Percentiles rank a stretch among this genome's conserved stretches.
Evolutionary conservation across 1,140 invertebrate genomes (phyloP).

Genomic region (Plectrocnemia conspersa): DNA sequence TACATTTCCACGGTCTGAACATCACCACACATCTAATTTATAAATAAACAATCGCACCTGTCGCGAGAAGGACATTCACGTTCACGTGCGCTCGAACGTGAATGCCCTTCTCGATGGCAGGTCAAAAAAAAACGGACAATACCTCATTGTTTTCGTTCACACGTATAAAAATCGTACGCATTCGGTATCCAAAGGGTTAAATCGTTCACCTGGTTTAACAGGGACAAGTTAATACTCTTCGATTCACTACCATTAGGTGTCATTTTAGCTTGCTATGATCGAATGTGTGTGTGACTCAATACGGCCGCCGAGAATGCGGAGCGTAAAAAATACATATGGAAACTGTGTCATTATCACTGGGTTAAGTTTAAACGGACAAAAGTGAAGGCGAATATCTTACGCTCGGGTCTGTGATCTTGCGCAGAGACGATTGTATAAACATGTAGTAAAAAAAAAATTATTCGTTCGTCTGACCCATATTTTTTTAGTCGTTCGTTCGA

Average conservation of each 20-base stretch:
- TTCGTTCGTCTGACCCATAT: too few relatives aligned
- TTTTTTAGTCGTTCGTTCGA: too few relatives aligned
- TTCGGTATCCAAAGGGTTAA: neutral
- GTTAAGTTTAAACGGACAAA: conserved; percentile 26
- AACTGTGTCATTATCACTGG: conserved; percentile 33
- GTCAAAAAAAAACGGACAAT: too few relatives aligned
- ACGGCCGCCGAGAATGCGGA: neutral
- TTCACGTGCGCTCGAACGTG: too few relatives aligned
- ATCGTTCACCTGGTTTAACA: neutral
- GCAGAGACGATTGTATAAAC: too few relatives aligned
- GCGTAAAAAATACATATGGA: conserved; percentile 11
- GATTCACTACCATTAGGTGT: neutral
- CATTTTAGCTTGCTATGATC: neutral
- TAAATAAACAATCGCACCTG: too few relatives aligned
- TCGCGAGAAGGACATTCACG: too few relatives aligned
- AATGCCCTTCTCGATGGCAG: too few relatives aligned
- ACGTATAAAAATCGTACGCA: conserved; percentile 1
- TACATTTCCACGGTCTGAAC: too few relatives aligned
- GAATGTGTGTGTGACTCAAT: neutral
- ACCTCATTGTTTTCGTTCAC: too few relatives aligned
- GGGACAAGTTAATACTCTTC: neutral
- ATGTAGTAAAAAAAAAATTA: too few relatives aligned
- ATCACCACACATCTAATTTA: too few relatives aligned
- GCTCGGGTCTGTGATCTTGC: neutral
- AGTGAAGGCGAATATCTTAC: conserved; percentile 9